Percentiles rank a stretch among this genome's conserved stretches.
These are phyloP conservation scores for Formica aserva DNA, from an alignment of 2,888 invertebrate species.

Conservation along the genomic window DNA sequence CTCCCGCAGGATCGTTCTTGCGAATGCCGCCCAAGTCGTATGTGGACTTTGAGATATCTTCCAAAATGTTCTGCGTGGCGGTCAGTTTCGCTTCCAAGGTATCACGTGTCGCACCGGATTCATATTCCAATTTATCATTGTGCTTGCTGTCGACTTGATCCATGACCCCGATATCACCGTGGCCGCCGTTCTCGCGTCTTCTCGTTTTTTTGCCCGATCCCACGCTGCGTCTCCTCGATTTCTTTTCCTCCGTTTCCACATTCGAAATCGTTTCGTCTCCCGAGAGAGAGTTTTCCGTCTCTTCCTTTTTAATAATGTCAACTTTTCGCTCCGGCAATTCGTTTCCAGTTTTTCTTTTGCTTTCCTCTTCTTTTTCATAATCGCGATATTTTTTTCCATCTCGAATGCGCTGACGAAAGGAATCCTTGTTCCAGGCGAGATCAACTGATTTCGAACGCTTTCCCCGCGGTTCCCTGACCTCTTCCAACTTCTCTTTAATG, in stretches of 20 bases:
- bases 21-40: constrained; percentile 52
- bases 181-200: not conserved
- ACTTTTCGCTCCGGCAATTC: too few relatives aligned
- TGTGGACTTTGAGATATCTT: constrained; percentile 71
- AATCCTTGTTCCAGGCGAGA: too few relatives aligned
- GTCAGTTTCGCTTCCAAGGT: constrained; percentile 72
- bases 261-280: not conserved
- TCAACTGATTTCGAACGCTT: too few relatives aligned
- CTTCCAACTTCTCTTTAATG: too few relatives aligned
- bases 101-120: constrained; percentile 31
- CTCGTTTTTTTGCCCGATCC: constrained; percentile 27
- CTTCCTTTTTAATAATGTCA: too few relatives aligned
- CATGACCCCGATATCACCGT: constrained; percentile 1
- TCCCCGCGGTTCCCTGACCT: too few relatives aligned
- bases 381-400: too few relatives aligned
- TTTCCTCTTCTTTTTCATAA: too few relatives aligned
- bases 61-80: constrained; percentile 75
- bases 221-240: constrained; percentile 12
- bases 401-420: too few relatives aligned
- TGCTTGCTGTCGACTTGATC: constrained; percentile 23
- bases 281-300: too few relatives aligned
- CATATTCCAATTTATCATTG: constrained; percentile 14
- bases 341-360: too few relatives aligned
- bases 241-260: not conserved
- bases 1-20: not conserved